Evolutionary conservation across 2,113 vertebrate genomes (phyloP), one percentile per base, ranked within the genome.

Genomic region (Cyphomyrus discorhynchus): DNA sequence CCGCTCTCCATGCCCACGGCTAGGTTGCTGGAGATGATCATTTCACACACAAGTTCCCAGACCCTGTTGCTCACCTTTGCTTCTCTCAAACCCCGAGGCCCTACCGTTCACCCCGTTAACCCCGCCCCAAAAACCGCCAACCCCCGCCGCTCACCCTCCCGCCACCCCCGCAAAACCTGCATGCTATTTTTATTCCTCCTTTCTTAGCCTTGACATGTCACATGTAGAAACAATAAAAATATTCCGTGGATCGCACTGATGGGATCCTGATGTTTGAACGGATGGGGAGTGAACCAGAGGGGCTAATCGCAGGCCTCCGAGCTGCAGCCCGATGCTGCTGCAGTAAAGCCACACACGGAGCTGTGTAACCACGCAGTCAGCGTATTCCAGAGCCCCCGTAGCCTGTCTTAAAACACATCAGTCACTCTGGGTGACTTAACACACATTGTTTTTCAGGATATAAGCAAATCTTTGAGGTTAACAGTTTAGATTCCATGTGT

Each of bases 191-290:
- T 85, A 88, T 87, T 77, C 87, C 86, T 58, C 80, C 80, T 90
- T 91, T 90, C 70, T 90, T 86, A 92, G 90, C 87, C 90, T 91
- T 92, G 89, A 92, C 90, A 89, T 91, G 92, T 91, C 91, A 92
- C 89, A 86, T 88, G 91, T 89, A 92, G 88, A 80, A 85, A 70
- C 42, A 70, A 70, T 88, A 90, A 92, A 91, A 89, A 91, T 88
- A 62, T 88, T 90, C 52, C 45, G 27, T 87, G 89, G 84, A 92
- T 90, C 90, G 88, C 50, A 77, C 88, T 90, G 90, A 92, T 92
- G 86, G 92, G 88, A 90, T 90, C 90, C 46, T 92, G 90, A 92
- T 92, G 91, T 89, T 90, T 52, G 83, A 85, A 86, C 77, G 62
- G 45, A 88, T 47, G 62, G 39, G 77, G 24, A 53, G 31, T 80